A percentile compares a stretch with the other conserved stretches of the same genome.
phyloP scores from a whole-genome alignment of 2,888 invertebrate genomes.

The Elmis aenea region DNA sequence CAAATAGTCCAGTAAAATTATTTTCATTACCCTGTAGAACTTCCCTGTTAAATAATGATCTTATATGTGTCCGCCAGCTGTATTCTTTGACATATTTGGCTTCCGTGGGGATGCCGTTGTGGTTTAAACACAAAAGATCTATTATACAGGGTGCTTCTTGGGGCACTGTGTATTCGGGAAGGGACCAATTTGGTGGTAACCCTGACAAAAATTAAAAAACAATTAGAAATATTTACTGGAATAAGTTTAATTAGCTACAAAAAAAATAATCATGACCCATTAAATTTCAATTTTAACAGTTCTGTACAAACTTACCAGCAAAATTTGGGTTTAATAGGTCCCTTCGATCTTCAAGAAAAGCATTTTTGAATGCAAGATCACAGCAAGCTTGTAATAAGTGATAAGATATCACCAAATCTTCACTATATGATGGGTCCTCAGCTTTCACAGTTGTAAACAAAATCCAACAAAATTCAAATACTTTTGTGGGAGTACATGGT shows the following conservation, averaged over 20 bases:
- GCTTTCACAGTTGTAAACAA: constrained; percentile 86
- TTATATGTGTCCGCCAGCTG: constrained; percentile 74
- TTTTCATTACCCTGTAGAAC: constrained; percentile 68
- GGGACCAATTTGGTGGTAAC: constrained; percentile 64
- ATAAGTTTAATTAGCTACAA: not conserved
- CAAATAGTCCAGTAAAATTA: constrained; percentile 70
- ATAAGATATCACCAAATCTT: constrained; percentile 91
- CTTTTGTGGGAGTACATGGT: constrained; percentile 73
- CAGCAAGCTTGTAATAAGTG: constrained; percentile 87
- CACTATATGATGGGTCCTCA: constrained; percentile 77
- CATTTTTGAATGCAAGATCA: constrained; percentile 87
- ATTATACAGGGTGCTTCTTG: constrained; percentile 77
- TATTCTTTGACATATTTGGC: constrained; percentile 89
- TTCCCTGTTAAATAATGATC: constrained; percentile 68
- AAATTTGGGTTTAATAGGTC: constrained; percentile 85
- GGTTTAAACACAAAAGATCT: constrained; percentile 71
- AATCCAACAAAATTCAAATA: constrained; percentile 94
- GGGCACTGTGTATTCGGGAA: constrained; percentile 53
- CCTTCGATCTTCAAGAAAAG: constrained; percentile 69
- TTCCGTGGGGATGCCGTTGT: constrained; percentile 79
- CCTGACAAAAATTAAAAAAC: too few relatives aligned
- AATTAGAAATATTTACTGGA: not conserved
- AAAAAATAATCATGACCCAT: too few relatives aligned
- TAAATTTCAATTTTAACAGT: constrained; percentile 6
- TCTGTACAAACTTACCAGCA: constrained; percentile 63